Percentiles rank a stretch among this genome's conserved stretches.
Conservation (phyloP, 2,113 vertebrate genomes). For the Antennarius striatus region DNA sequence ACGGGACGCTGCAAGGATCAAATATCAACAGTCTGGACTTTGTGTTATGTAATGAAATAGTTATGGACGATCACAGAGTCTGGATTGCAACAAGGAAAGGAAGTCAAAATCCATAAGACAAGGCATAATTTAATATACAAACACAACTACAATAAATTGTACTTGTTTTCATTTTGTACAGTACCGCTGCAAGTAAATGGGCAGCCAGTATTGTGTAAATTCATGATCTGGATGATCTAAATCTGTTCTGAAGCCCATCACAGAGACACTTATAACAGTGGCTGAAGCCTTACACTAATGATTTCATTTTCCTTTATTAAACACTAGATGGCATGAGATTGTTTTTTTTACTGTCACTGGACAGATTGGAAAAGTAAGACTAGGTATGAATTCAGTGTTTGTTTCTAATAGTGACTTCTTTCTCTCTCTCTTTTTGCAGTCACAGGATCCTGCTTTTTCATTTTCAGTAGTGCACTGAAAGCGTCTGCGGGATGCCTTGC, state of each 20-base stretch:
- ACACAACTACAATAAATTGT: too few species aligned
- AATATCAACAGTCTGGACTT: background rate
- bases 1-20: background rate
- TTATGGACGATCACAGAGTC: background rate
- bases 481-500: constrained; percentile 93
- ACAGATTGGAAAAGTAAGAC: background rate
- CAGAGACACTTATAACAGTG: too few species aligned
- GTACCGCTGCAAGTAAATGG: background rate
- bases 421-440: constrained; percentile 80
- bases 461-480: constrained; percentile 97
- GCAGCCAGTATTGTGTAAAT: background rate
- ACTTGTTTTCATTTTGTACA: too few species aligned
- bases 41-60: background rate
- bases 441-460: constrained; percentile 98
- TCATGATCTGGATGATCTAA: too few species aligned
- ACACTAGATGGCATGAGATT: constrained; percentile 78
- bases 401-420: background rate
- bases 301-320: background rate
- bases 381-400: constrained; percentile 49
- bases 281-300: too few species aligned
- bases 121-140: too few species aligned
- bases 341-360: background rate
- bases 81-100: background rate
- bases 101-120: too few species aligned
- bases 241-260: too few species aligned